These are phyloP conservation scores for Myotis brandtii DNA, from an alignment of 2,113 vertebrate genomes.

Conservation along the genomic window DNA sequence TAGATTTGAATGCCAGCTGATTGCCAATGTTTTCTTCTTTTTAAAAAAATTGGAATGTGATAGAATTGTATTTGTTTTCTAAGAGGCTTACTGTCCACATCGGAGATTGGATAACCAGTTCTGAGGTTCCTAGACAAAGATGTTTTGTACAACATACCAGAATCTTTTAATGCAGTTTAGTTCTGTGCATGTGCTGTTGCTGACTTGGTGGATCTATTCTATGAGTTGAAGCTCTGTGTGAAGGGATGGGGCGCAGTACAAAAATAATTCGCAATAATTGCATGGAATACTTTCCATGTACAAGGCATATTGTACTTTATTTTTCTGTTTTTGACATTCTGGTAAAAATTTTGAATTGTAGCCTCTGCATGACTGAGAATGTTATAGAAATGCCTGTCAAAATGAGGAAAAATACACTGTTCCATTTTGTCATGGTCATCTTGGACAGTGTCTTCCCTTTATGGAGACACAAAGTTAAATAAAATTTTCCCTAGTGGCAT, in stretches of 20 bases:
- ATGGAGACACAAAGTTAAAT: background rate
- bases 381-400: constrained; percentile 15
- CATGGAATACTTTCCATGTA: background rate
- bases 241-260: constrained; percentile 33
- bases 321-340: constrained; percentile 37
- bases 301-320: background rate
- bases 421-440: background rate
- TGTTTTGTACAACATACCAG: constrained; percentile 30
- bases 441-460: background rate
- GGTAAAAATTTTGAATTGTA: constrained; percentile 27
- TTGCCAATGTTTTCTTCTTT: constrained; percentile 26
- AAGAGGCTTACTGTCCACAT: constrained; percentile 79
- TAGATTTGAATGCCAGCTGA: constrained; percentile 72
- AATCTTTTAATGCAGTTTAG: constrained; percentile 73
- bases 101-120: constrained; percentile 36
- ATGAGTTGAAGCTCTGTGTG: constrained; percentile 81
- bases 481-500: background rate
- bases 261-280: constrained; percentile 10
- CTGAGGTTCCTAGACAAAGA: background rate
- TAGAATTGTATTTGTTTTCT: constrained; percentile 2
- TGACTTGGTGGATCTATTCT: constrained; percentile 87
- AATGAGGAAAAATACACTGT: constrained; percentile 75
- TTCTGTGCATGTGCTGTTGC: constrained; percentile 86
- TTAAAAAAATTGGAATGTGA: background rate
- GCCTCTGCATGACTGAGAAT: background rate